These are phyloP conservation scores for Syngnathus typhle DNA, from an alignment of 2,113 vertebrate genomes.

Conservation along the genomic window DNA sequence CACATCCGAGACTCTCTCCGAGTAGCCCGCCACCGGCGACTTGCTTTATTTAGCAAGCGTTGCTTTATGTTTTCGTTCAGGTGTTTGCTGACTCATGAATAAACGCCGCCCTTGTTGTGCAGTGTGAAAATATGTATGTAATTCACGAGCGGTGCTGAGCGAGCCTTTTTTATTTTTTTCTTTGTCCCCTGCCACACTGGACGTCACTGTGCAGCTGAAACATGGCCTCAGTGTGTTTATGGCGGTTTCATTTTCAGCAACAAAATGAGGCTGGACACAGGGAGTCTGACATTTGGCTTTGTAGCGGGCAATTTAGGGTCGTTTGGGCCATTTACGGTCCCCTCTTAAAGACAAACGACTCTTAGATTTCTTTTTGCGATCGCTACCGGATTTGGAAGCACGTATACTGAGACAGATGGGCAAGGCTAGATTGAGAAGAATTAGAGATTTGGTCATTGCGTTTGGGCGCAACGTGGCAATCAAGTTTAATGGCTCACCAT, in stretches of 20 bases:
- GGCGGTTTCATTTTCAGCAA: conserved; percentile 14
- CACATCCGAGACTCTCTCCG: not conserved
- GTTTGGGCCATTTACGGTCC: not conserved
- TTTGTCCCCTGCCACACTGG: conserved; percentile 43
- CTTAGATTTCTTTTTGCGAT: not conserved
- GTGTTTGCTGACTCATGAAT: conserved; percentile 40
- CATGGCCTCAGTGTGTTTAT: conserved; percentile 42
- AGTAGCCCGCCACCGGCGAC: not conserved
- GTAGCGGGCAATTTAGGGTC: not conserved
- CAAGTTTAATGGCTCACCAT: not conserved
- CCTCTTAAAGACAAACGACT: not conserved
- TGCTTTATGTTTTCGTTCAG: conserved; percentile 21
- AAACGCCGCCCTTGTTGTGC: conserved; percentile 30
- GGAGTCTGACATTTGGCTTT: not conserved
- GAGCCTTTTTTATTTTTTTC: conserved; percentile 32
- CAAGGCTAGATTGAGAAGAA: not conserved
- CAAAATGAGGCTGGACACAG: conserved; percentile 28
- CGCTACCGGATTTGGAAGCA: not conserved
- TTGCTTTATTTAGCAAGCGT: not conserved
- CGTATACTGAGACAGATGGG: not conserved
- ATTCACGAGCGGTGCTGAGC: conserved; percentile 59
- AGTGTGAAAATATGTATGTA: conserved; percentile 49
- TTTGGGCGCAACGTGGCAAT: not conserved
- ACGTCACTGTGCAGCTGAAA: conserved; percentile 44
- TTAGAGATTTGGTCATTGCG: not conserved